These are phyloP conservation scores for Arge pagana DNA, from an alignment of 2,888 invertebrate species.

Conservation along the genomic window DNA sequence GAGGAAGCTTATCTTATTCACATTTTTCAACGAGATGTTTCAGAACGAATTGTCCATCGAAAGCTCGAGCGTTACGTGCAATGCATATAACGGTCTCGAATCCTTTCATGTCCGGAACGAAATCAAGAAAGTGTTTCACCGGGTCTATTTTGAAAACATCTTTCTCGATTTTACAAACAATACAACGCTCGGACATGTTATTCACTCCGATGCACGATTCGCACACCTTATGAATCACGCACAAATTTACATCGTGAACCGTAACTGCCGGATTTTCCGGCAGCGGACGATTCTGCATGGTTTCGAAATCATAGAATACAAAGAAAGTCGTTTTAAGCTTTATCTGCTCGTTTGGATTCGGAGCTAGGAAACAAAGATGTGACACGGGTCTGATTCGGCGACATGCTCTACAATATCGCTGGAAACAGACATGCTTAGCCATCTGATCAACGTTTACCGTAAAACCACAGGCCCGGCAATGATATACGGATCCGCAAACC, in stretches of 20 bases:
- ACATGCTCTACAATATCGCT: too few relatives aligned
- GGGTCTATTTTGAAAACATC: background rate
- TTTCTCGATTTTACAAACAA: background rate
- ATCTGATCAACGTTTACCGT: too few relatives aligned
- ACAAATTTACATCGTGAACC: background rate
- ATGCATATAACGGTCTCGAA: background rate
- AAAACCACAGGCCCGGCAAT: too few relatives aligned
- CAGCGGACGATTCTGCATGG: too few relatives aligned
- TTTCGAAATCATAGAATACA: too few relatives aligned
- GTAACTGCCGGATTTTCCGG: too few relatives aligned
- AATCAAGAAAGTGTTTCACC: background rate
- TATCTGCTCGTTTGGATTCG: too few relatives aligned
- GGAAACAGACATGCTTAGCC: too few relatives aligned
- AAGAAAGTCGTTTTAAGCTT: too few relatives aligned
- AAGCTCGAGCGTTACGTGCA: background rate
- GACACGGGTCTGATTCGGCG: too few relatives aligned
- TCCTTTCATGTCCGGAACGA: background rate
- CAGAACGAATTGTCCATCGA: background rate
- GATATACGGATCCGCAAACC: too few relatives aligned
- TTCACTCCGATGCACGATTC: constrained; percentile 12
- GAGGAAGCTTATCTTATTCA: constrained; percentile 32
- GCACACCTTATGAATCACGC: constrained; percentile 25
- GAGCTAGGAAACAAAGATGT: too few relatives aligned
- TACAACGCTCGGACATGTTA: background rate
- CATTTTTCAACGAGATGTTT: background rate